Evolutionary conservation across 2,797 vertebrate species (phyloP).

Genomic region (Argentina silus): DNA sequence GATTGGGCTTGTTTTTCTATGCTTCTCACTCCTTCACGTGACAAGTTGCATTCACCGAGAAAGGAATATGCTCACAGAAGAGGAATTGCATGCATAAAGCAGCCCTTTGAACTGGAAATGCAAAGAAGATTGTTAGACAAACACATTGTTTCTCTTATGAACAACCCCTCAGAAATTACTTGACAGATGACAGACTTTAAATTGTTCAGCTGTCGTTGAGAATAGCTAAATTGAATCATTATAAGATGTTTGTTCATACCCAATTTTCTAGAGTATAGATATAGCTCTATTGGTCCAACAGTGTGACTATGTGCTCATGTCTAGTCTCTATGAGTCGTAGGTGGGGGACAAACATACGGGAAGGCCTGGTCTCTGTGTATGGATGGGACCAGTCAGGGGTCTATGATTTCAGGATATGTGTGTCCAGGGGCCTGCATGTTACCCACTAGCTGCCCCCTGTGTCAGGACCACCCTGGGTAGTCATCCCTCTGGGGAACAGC

Average conservation of each 20-base stretch:
- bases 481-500: constrained; percentile 36
- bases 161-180: constrained; percentile 40
- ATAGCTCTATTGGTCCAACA: background rate
- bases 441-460: constrained; percentile 49
- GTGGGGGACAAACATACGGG: background rate
- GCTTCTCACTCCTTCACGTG: constrained; percentile 54
- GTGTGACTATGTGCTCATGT: too few species aligned
- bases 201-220: background rate
- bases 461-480: constrained; percentile 66
- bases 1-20: constrained; percentile 5
- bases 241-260: background rate
- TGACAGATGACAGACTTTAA: background rate
- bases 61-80: constrained; percentile 42
- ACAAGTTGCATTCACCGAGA: constrained; percentile 67
- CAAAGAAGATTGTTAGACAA: constrained; percentile 58
- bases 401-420: constrained; percentile 66
- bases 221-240: background rate
- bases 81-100: constrained; percentile 62
- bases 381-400: constrained; percentile 40
- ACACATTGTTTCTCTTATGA: constrained; percentile 50
- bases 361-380: background rate
- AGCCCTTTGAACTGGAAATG: constrained; percentile 63
- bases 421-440: constrained; percentile 55
- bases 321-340: background rate
- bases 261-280: background rate